phyloP scores from a whole-genome alignment of 2,888 invertebrate species.

The Pedicia rivosa region DNA sequence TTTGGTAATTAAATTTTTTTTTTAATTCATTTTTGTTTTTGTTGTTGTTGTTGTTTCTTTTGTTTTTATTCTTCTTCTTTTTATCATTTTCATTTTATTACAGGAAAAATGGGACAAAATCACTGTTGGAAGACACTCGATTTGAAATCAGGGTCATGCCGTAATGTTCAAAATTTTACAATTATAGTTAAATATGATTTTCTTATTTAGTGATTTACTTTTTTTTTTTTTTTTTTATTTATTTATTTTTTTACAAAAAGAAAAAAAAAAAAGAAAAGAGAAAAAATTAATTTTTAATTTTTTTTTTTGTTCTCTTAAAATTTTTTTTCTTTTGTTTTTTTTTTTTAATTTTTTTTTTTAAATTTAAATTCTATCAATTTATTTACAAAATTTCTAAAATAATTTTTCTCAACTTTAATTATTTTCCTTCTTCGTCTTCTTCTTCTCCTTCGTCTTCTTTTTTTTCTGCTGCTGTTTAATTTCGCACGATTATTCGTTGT shows the following conservation, averaged over 20 bases:
- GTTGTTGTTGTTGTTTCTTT: not conserved
- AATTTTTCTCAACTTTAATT: no score
- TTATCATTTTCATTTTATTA: not conserved
- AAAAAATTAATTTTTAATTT: not conserved
- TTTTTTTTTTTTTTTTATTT: not conserved
- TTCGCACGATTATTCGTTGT: no score
- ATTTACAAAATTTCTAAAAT: constrained; percentile 1
- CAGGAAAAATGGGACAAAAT: constrained; percentile 13
- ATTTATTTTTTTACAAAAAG: not conserved
- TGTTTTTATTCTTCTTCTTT: no score
- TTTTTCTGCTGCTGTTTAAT: no score
- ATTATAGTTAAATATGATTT: constrained; percentile 1
- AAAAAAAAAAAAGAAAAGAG: not conserved
- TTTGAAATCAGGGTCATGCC: constrained; percentile 32
- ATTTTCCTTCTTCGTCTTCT: no score
- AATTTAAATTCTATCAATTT: constrained; percentile 1
- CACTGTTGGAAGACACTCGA: constrained; percentile 34
- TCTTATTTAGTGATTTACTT: not conserved
- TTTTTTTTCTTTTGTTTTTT: constrained; percentile 1
- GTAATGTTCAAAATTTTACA: constrained; percentile 17
- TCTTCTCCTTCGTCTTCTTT: no score
- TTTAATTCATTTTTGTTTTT: constrained; percentile 3
- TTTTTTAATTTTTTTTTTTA: constrained; percentile 2
- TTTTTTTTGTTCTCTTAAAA: not conserved
- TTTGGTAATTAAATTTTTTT: constrained; percentile 6